Conservation (phyloP, 2,888 invertebrate species). For the Pachliopta kotzebuea region DNA sequence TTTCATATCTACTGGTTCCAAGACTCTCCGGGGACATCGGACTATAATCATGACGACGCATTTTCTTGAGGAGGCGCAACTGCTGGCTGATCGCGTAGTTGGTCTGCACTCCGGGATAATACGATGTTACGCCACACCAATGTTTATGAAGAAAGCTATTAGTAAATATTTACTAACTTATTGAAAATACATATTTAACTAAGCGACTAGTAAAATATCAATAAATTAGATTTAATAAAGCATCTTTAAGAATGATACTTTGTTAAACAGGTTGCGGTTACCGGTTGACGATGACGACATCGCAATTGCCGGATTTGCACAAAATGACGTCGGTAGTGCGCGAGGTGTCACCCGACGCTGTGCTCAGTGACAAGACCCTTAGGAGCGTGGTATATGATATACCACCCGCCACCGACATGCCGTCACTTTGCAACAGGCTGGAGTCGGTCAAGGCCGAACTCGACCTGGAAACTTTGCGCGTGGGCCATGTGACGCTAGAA, state of each 20-base stretch:
- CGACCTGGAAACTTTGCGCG: slow-evolving; percentile 84
- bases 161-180: slow-evolving; percentile 10
- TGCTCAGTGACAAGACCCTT: slow-evolving; percentile 10
- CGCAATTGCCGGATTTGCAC: slow-evolving; percentile 8
- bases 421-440: slow-evolving; percentile 77
- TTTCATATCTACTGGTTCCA: slow-evolving; percentile 29
- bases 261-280: slow-evolving; percentile 9
- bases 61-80: slow-evolving; percentile 44
- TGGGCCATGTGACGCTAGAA: slow-evolving; percentile 90
- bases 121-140: slow-evolving; percentile 83
- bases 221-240: too few relatives aligned
- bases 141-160: slow-evolving; percentile 86
- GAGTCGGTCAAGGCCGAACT: slow-evolving; percentile 76
- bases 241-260: not conserved
- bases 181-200: too few relatives aligned
- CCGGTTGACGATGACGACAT: slow-evolving; percentile 22
- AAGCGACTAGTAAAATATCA: too few relatives aligned
- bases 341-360: slow-evolving; percentile 9
- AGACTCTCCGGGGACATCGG: slow-evolving; percentile 40
- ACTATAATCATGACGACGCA: slow-evolving; percentile 78
- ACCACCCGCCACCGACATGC: slow-evolving; percentile 48
- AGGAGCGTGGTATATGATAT: slow-evolving; percentile 20
- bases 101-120: slow-evolving; percentile 91
- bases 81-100: slow-evolving; percentile 75
- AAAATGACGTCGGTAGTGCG: slow-evolving; percentile 7